phyloP scores from a whole-genome alignment of 2,113 vertebrate genomes.

The Otis tarda region DNA sequence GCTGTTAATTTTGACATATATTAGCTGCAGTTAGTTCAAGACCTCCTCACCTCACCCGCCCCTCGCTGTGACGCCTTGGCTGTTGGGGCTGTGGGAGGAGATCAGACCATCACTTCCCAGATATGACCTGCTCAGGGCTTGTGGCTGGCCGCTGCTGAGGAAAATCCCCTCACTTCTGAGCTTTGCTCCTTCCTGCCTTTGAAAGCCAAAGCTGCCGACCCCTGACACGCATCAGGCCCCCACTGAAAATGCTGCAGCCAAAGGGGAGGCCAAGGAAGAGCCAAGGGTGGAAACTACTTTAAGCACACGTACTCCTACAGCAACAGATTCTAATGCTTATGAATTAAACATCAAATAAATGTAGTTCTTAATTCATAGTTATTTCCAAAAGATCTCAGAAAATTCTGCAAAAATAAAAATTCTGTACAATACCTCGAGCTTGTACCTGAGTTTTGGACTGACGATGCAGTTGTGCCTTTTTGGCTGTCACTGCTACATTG shows the following conservation, averaged over 20 bases:
- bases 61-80: not conserved
- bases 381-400: not conserved
- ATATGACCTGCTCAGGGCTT: not conserved
- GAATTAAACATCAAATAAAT: not conserved
- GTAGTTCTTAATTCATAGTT: not conserved
- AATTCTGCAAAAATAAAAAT: conserved; percentile 4
- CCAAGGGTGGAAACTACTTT: not conserved
- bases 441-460: not conserved
- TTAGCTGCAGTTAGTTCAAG: not conserved
- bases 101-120: not conserved
- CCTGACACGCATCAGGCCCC: not conserved
- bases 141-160: not conserved
- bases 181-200: not conserved
- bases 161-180: not conserved
- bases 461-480: not conserved
- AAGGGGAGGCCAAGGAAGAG: not conserved
- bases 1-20: conserved; percentile 19
- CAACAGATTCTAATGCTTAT: not conserved
- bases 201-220: not conserved
- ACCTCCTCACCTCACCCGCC: not conserved
- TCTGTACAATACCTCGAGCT: not conserved
- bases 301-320: not conserved
- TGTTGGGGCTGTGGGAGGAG: not conserved
- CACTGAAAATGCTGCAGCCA: not conserved
- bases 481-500: not conserved